phyloP scores from a whole-genome alignment of 2,113 vertebrate genomes.

The Ariopsis seemanni region DNA sequence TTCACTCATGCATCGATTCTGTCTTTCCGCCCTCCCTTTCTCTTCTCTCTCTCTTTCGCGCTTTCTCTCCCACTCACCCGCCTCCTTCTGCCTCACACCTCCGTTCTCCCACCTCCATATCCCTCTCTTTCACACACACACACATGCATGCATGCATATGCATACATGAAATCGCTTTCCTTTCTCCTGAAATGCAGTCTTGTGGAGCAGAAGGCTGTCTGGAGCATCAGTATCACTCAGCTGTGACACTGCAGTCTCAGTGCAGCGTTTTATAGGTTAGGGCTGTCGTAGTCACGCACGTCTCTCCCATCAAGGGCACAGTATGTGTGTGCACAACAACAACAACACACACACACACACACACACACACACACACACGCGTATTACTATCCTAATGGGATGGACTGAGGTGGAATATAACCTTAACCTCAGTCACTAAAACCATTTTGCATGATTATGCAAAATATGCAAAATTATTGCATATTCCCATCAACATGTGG shows the following conservation, averaged over 20 bases:
- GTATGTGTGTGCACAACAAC: slow-evolving; percentile 30
- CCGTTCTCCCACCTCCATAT: slow-evolving; percentile 42
- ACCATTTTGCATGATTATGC: neutral
- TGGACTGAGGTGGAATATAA: neutral
- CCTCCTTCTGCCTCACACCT: slow-evolving; percentile 46
- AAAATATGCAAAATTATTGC: neutral
- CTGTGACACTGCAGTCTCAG: slow-evolving; percentile 76
- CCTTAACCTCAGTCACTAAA: neutral
- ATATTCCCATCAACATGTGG: neutral
- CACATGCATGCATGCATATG: slow-evolving; percentile 14
- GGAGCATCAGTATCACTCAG: slow-evolving; percentile 71
- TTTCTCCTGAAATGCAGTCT: slow-evolving; percentile 53
- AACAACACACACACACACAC: too few relatives aligned
- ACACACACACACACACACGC: slow-evolving; percentile 30
- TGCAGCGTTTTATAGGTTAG: slow-evolving; percentile 65
- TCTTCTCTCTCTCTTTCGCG: slow-evolving; percentile 1
- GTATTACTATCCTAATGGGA: neutral
- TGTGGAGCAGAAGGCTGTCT: slow-evolving; percentile 58
- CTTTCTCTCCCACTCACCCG: slow-evolving; percentile 47
- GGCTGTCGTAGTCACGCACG: slow-evolving; percentile 32
- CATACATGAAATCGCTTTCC: slow-evolving; percentile 21
- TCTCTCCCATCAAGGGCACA: slow-evolving; percentile 43
- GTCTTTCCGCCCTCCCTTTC: slow-evolving; percentile 39
- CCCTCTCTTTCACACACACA: slow-evolving; percentile 32
- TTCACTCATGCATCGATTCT: slow-evolving; percentile 50